Percentiles rank a stretch among this genome's conserved stretches.
phyloP scores from a whole-genome alignment of 64 coral and sea anemone genomes.

The Actinia tenebrosa region DNA sequence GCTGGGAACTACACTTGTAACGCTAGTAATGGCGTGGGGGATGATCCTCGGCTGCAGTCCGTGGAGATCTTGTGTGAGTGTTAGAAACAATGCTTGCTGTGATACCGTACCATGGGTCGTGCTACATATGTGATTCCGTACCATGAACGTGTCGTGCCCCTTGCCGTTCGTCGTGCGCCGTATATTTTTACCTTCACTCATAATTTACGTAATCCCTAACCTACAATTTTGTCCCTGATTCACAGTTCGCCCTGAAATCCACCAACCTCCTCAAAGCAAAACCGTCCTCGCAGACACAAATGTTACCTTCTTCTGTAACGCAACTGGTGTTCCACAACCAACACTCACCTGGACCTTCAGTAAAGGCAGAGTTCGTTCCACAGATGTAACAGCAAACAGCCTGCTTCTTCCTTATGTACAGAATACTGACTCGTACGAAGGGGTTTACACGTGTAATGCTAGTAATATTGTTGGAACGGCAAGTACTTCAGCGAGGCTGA shows the following conservation, averaged over 20 bases:
- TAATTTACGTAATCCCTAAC: too few species aligned
- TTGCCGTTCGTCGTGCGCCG: too few species aligned
- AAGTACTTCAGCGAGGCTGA: background rate
- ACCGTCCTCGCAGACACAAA: constrained; percentile 8
- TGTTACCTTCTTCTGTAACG: constrained; percentile 11
- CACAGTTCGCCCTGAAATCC: constrained; percentile 19
- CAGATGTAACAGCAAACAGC: background rate
- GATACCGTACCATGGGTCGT: too few species aligned
- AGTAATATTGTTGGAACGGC: background rate
- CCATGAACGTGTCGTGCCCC: too few species aligned
- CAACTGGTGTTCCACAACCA: constrained; percentile 21
- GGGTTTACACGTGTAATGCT: constrained; percentile 27
- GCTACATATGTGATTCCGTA: too few species aligned
- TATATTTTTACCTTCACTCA: too few species aligned
- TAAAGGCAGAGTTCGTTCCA: background rate
- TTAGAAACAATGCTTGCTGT: too few species aligned
- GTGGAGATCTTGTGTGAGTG: constrained; percentile 60
- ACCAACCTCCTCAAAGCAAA: background rate
- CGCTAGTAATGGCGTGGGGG: constrained; percentile 2
- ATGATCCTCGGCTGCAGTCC: background rate
- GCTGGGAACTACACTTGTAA: constrained; percentile 59
- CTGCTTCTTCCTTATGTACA: background rate
- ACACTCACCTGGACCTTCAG: constrained; percentile 16
- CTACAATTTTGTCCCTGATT: too few species aligned
- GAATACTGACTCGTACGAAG: constrained; percentile 5